Evolutionary conservation across 2,797 vertebrate genomes (phyloP), one percentile per base, ranked within the genome.

Genomic region (Enteromius paludinosus): DNA sequence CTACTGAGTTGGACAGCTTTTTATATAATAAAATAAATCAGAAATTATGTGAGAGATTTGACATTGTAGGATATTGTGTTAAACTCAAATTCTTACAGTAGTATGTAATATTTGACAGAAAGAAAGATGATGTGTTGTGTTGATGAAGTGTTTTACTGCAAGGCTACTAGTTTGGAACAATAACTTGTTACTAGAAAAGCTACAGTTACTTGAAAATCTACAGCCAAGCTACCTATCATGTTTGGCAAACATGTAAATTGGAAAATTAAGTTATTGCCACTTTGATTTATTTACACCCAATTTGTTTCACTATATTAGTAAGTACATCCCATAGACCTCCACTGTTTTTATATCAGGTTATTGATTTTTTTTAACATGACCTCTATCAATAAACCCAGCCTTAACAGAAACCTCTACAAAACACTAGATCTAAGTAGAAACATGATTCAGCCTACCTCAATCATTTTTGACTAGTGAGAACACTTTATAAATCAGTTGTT

Each of bases 11-110:
- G n/a, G n/a, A 59, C 54, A 23, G 54, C n/a, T 59, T 56, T 54
- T 54, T 20, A 8, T 54, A n/a, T n/a, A n/a, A n/a, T 54, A 20
- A 49, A 49, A 9, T 25, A 23, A 56, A 25, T 59, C 23, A 56
- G n/a, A 23, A 56, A 56, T 23, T 5, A 25, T 59, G 23, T 14
- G 54, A 59, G n/a, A 25, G 23, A 59, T n/a, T 59, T 59, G 54
- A 25, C 54, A 59, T 56, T 59, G 54, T 25, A 59, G n/a, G 54
- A 59, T 25, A 59, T 59, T 59, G 54, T 59, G n/a, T 59, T 59
- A 5, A 23, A 23, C n/a, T 59, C 54, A 25, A 23, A 59, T 59
- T 59, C 10, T 25, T 25, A 59, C 11, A 25, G 11, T 59, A 23
- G 11, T 59, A 59, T 59, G n/a, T 12, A 25, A 59, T 59, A 25